Evolutionary conservation across 2,888 invertebrate genomes (phyloP).

Genomic region (Limenitis camilla): DNA sequence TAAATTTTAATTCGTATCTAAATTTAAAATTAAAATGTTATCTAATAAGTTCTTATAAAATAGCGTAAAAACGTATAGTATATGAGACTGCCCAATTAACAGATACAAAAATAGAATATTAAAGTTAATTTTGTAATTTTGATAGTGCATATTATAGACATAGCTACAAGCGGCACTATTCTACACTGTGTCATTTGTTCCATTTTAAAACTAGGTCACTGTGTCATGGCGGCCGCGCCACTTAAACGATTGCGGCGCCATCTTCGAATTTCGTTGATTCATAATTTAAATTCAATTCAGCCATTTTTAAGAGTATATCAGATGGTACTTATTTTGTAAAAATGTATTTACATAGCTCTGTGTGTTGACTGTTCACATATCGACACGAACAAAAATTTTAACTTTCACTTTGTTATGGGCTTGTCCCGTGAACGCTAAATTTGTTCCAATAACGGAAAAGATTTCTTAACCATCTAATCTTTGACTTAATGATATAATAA

Average conservation of each 20-base stretch:
- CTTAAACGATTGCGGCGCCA: constrained; percentile 60
- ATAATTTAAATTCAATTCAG: constrained; percentile 31
- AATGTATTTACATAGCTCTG: constrained; percentile 23
- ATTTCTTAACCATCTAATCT: constrained; percentile 14
- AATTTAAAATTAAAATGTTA: too few relatives aligned
- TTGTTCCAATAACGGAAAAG: constrained; percentile 40
- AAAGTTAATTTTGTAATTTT: constrained; percentile 32
- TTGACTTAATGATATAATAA: constrained; percentile 2
- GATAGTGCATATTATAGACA: constrained; percentile 23
- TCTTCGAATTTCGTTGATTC: constrained; percentile 65
- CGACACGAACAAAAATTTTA: constrained; percentile 50
- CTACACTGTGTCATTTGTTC: constrained; percentile 48
- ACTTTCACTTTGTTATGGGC: constrained; percentile 60
- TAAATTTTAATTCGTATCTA: too few relatives aligned
- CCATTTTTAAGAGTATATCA: constrained; percentile 13
- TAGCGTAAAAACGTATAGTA: background rate
- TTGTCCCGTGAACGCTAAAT: constrained; percentile 47
- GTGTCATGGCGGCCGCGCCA: constrained; percentile 67
- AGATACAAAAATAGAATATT: background rate
- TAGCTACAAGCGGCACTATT: constrained; percentile 24
- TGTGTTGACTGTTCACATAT: constrained; percentile 27
- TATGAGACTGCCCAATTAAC: constrained; percentile 1
- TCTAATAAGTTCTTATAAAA: too few relatives aligned
- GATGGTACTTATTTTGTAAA: constrained; percentile 14
- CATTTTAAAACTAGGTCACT: constrained; percentile 72